A percentile compares a stretch with the other conserved stretches of the same genome.
These are phyloP conservation scores for Troilus luridus DNA, from an alignment of 2,888 invertebrate species.

Conservation along the genomic window DNA sequence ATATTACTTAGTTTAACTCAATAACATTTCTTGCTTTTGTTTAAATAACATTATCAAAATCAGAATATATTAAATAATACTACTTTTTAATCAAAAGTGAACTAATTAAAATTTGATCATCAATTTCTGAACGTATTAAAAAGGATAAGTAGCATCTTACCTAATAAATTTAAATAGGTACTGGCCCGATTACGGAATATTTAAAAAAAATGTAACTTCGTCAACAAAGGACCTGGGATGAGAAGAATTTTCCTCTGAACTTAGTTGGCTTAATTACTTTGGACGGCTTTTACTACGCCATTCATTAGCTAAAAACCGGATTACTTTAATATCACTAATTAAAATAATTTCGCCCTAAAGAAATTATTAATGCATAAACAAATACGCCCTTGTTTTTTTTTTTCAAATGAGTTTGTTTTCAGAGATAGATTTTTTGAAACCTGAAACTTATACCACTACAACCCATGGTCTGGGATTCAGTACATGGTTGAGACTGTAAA, in stretches of 20 bases:
- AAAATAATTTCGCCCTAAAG: not conserved
- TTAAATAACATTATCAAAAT: no score
- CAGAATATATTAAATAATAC: no score
- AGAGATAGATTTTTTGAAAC: no score
- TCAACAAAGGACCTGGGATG: not conserved
- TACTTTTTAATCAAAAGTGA: no score
- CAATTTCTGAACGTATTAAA: not conserved
- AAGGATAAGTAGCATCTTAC: not conserved
- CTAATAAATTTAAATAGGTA: not conserved
- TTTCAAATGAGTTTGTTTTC: no score
- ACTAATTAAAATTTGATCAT: no score
- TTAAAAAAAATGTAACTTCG: not conserved
- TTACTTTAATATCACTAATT: conserved; percentile 1
- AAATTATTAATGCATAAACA: not conserved
- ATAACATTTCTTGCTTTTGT: no score
- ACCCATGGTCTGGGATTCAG: no score
- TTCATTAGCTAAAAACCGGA: not conserved
- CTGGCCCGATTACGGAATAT: not conserved
- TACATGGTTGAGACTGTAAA: no score
- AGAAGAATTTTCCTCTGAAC: not conserved
- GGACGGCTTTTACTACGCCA: not conserved
- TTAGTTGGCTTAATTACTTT: conserved; percentile 5
- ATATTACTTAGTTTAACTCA: no score
- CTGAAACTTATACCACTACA: no score
- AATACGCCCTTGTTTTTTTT: no score